These are phyloP conservation scores for Phalacrocorax aristotelis DNA, from an alignment of 2,113 vertebrate genomes.

Conservation along the genomic window DNA sequence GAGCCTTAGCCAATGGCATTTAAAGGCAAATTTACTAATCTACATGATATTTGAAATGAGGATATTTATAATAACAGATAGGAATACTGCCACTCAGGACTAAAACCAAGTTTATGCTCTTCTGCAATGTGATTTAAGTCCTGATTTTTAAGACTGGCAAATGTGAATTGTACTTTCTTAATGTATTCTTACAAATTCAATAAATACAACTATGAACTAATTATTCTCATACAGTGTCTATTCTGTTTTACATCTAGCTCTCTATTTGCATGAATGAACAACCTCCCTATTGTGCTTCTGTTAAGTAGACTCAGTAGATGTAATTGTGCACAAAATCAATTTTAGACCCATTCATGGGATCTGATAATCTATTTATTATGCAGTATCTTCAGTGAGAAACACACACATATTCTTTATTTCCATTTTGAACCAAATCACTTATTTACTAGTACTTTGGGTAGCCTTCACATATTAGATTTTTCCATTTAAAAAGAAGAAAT, in stretches of 20 bases:
- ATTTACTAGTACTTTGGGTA: neutral
- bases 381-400: neutral
- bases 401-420: neutral
- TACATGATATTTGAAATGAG: neutral
- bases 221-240: neutral
- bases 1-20: neutral
- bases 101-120: neutral
- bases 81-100: neutral
- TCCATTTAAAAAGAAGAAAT: neutral
- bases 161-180: neutral
- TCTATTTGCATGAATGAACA: neutral
- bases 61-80: neutral
- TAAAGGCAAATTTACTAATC: neutral
- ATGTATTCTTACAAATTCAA: neutral
- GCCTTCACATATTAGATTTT: neutral
- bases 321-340: rapidly evolving
- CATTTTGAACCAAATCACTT: neutral
- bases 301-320: neutral
- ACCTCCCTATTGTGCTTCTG: neutral
- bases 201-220: neutral
- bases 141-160: neutral
- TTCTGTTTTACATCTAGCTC: neutral
- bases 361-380: neutral
- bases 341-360: neutral
- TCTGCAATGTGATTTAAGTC: neutral